phyloP scores from a whole-genome alignment of 2,797 vertebrate species.

The Gila robusta region DNA sequence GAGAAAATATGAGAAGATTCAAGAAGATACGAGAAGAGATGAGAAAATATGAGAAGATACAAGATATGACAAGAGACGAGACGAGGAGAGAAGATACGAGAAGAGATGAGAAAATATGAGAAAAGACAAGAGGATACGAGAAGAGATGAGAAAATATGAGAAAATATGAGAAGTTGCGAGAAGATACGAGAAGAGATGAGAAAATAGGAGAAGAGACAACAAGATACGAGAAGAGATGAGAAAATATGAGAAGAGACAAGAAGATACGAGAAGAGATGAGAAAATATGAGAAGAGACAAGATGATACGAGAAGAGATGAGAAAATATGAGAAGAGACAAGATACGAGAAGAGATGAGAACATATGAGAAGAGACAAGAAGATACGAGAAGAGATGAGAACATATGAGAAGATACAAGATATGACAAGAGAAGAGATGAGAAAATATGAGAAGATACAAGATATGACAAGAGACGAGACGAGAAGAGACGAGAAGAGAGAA shows the following conservation, averaged over 20 bases:
- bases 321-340: neutral
- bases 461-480: neutral
- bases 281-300: fast-evolving
- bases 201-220: too few species aligned
- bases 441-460: too few species aligned
- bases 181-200: too few species aligned
- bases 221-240: too few species aligned
- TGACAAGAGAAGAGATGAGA: neutral
- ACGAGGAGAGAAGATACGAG: neutral
- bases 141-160: neutral
- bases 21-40: neutral
- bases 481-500: fast-evolving
- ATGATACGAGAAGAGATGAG: neutral
- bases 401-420: neutral
- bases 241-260: too few species aligned
- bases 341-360: fast-evolving
- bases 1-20: too few species aligned
- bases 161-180: too few species aligned
- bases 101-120: neutral
- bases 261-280: too few species aligned
- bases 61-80: fast-evolving
- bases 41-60: fast-evolving
- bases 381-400: fast-evolving
- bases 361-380: neutral
- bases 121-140: neutral